Percentiles rank a stretch among this genome's conserved stretches.
Evolutionary conservation across 2,797 vertebrate genomes (phyloP).

Genomic region (Protonibea diacanthus): DNA sequence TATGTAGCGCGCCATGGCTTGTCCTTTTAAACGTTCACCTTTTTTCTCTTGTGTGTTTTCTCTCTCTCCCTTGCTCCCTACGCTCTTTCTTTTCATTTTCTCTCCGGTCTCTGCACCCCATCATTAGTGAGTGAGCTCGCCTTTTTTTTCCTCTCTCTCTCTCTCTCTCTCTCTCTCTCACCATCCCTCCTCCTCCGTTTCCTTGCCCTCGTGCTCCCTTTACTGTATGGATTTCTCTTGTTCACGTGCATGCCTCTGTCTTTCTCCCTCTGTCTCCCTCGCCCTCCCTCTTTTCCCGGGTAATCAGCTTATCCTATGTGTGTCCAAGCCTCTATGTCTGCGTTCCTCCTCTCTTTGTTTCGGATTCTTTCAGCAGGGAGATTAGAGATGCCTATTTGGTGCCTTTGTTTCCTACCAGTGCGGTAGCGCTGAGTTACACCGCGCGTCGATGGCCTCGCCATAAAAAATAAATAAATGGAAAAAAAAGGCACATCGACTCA

Average conservation of each 20-base stretch:
- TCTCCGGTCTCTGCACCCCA: slow-evolving; percentile 63
- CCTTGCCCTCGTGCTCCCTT: slow-evolving; percentile 56
- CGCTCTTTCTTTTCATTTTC: slow-evolving; percentile 55
- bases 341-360: slow-evolving; percentile 85
- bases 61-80: slow-evolving; percentile 32
- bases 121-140: slow-evolving; percentile 61
- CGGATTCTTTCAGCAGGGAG: slow-evolving; percentile 85
- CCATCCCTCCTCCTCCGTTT: slow-evolving; percentile 41
- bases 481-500: slow-evolving; percentile 41
- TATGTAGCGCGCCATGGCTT: slow-evolving; percentile 42
- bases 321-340: slow-evolving; percentile 83
- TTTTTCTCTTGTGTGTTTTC: slow-evolving; percentile 31
- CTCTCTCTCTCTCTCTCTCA: neutral
- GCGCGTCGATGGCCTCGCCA: slow-evolving; percentile 45
- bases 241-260: slow-evolving; percentile 64
- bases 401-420: slow-evolving; percentile 81
- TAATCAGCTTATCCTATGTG: slow-evolving; percentile 87
- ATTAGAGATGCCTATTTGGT: slow-evolving; percentile 87
- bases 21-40: slow-evolving; percentile 64
- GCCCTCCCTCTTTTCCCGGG: slow-evolving; percentile 68
- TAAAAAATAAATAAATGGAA: neutral
- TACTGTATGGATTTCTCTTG: slow-evolving; percentile 71
- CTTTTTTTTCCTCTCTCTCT: slow-evolving; percentile 6
- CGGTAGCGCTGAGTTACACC: slow-evolving; percentile 66
- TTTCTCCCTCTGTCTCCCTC: slow-evolving; percentile 58